These are phyloP conservation scores for Pammene aurita DNA, from an alignment of 2,888 invertebrate species.

Conservation along the genomic window DNA sequence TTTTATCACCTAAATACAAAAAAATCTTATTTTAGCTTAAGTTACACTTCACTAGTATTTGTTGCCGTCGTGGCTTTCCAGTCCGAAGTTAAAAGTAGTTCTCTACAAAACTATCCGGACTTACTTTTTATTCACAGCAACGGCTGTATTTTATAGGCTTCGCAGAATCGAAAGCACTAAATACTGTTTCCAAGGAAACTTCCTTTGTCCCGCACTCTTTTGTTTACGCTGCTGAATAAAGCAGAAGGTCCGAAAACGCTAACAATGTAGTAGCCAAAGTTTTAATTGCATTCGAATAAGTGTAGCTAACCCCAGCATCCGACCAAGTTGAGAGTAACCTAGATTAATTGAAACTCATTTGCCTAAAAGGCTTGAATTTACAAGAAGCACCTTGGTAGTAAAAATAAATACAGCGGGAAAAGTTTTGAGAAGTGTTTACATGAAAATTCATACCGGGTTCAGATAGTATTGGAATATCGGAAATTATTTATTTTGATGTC, in stretches of 20 bases:
- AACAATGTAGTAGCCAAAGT: conserved; percentile 70
- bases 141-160: conserved; percentile 61
- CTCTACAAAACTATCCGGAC: conserved; percentile 55
- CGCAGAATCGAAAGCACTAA: conserved; percentile 63
- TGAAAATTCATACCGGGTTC: conserved; percentile 14
- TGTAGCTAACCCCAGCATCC: conserved; percentile 54
- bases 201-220: conserved; percentile 71
- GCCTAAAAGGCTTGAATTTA: conserved; percentile 54
- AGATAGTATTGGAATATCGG: conserved; percentile 3
- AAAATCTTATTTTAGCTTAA: not conserved
- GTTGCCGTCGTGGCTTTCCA: conserved; percentile 34
- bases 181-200: conserved; percentile 70
- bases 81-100: conserved; percentile 55
- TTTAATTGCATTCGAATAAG: conserved; percentile 77
- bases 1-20: too few relatives aligned
- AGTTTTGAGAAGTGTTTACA: conserved; percentile 17
- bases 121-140: conserved; percentile 63
- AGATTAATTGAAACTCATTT: conserved; percentile 56
- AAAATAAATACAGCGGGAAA: conserved; percentile 14
- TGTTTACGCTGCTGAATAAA: conserved; percentile 73
- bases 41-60: conserved; percentile 25
- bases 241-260: conserved; percentile 72
- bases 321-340: conserved; percentile 49
- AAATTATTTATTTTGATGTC: conserved; percentile 7
- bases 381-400: conserved; percentile 34